Percentiles rank a stretch among this genome's conserved stretches.
These are phyloP conservation scores for Bombus sylvicola DNA, from an alignment of 1,140 invertebrate genomes.

Conservation along the genomic window DNA sequence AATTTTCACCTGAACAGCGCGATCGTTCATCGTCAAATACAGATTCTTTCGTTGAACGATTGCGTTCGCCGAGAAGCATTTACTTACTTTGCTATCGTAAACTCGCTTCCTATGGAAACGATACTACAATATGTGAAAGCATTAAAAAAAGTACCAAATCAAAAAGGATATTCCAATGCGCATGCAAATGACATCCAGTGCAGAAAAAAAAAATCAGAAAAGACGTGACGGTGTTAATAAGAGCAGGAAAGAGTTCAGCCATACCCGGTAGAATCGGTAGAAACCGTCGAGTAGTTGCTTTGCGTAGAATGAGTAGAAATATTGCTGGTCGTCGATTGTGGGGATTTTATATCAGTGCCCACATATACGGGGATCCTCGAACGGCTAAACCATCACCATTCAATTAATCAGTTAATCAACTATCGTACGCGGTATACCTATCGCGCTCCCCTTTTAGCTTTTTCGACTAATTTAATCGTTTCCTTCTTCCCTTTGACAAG, in stretches of 20 bases:
- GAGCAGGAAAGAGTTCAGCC: conserved; percentile 67
- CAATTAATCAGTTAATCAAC: conserved; percentile 45
- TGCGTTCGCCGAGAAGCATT: background rate
- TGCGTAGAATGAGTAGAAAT: conserved; percentile 81
- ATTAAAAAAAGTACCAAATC: background rate
- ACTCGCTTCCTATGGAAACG: background rate
- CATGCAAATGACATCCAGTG: conserved; percentile 16
- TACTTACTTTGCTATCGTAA: background rate
- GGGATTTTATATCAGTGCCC: conserved; percentile 81
- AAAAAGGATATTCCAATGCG: background rate
- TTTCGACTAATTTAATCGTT: background rate
- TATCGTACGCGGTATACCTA: background rate
- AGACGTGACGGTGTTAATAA: conserved; percentile 34
- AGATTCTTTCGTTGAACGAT: background rate
- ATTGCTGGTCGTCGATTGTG: conserved; percentile 82
- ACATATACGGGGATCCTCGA: conserved; percentile 84
- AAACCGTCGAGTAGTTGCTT: conserved; percentile 82
- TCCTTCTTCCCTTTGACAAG: background rate
- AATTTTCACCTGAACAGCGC: background rate
- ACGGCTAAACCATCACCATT: conserved; percentile 80
- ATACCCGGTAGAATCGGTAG: conserved; percentile 83
- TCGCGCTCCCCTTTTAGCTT: background rate
- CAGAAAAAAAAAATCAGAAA: conserved; percentile 4
- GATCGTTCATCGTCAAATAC: background rate
- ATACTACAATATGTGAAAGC: background rate